Evolutionary conservation across 2,113 vertebrate species (phyloP), one percentile per base, ranked within the genome.

Genomic region (western clawed frog (Xenopus tropicalis)): DNA sequence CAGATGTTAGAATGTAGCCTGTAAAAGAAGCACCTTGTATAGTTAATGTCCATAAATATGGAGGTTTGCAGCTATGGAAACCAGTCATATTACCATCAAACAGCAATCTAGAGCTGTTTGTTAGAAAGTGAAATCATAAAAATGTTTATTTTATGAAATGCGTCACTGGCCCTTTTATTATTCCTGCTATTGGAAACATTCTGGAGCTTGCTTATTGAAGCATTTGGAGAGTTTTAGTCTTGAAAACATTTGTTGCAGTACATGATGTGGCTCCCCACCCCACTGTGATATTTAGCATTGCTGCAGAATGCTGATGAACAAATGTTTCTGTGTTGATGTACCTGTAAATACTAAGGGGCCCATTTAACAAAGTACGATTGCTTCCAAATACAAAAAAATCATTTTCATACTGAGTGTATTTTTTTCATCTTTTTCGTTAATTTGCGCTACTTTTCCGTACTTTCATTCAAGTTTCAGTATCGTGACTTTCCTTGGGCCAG

Each of bases 1-100:
- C 71, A 73, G 71, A 73, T 73, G 71, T 20, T 66, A 24, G 52
- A 66, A 16, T 72, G 61, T 24, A 64, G 42, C 20, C 57, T 56
- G 13, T 58, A 42, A 57, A 61, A 46, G 20, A 37, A 44, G 68
- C 52, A 42, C 68, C 14, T 48, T 48, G 6, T 48, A 48, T 48
- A 14, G 46, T 48, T 48, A 13, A 48, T 48, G 46, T 48, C 46
- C n/a, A 65, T 21, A 11, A 44, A 20, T 65, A n/a, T 20, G 11
- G 37, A 20, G 43, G 20, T 24, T 65, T 44, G 62, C 42, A 44
- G n/a, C 24, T 37, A 63, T n/a, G 25, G 24, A 10, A 37, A 48
- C 11, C 61, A 42, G 61, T 42, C 61, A 42, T 63, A 42, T 63
- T 63, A 63, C 19, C 22, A 23, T 37, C 61, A 48, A 48, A 63